Base-by-base conservation (phyloP, 2,113 vertebrate species). In the Brachypodius melanocephalos region DNA sequence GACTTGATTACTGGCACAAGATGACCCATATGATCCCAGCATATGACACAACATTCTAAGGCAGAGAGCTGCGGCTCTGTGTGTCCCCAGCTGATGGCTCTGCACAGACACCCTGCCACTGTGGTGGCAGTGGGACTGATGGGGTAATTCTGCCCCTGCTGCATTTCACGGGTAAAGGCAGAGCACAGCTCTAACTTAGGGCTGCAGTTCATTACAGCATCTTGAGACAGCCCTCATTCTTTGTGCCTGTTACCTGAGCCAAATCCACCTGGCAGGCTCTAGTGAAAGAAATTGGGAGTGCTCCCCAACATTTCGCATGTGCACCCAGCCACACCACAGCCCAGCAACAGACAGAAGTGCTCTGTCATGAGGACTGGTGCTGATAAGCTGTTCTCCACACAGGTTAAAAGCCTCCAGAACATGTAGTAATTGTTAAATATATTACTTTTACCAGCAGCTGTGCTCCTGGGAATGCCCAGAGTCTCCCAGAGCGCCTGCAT, bases 51-150 rank as follows among this genome's bases (percentile, higher is more conserved):
- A 14, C 32, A 10, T 25, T 28, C 14, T 22, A 17, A 74, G 57
- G 73, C 11, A 8, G 21, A n/a, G 19, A 48, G 15, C 68, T 40
- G 80, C 34, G 54, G 28, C n/a, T 49, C 74, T 22, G 32, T 3
- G 43, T 63, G 48, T 25, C 46, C 6, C 3, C 32, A 38, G 62
- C 63, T 55, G 58, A 14, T 21, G 5, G 29, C 26, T 42, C 73
- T 32, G 7, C 72, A 38, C 62, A 19, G 45, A 38, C 6, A 6
- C 63, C 43, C 15, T 45, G 82, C 8, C 28, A 8, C 11, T 2
- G 36, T 10, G 2, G 17, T 7, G 46, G 6, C 7, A 3, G 2
- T 15, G 36, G 24, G 12, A 14, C 15, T 7, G 40, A 9, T 1
- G 4, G 61, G 34, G 42, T 16, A 7, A 17, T 28, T 14, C 49